A percentile compares a stretch with the other conserved stretches of the same genome.
Evolutionary conservation across 1,140 invertebrate genomes (phyloP).

Genomic region (Drosophila melanica): DNA sequence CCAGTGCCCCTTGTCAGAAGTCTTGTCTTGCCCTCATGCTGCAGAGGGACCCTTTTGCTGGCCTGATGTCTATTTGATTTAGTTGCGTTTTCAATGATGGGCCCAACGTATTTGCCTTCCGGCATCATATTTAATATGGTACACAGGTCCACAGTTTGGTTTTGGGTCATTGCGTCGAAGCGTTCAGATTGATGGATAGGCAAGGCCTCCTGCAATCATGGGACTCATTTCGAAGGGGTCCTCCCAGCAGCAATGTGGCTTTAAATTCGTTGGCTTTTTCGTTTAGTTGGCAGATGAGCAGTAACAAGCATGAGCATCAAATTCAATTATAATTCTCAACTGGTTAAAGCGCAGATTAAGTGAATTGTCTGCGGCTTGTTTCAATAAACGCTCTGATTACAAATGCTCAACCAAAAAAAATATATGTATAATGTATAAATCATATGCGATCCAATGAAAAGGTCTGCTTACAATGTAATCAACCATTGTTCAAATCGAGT

Average conservation of each 20-base stretch:
- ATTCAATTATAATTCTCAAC: background rate
- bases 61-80: slow-evolving; percentile 13
- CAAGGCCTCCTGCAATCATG: slow-evolving; percentile 5
- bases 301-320: background rate
- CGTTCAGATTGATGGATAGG: slow-evolving; percentile 41
- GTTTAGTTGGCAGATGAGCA: background rate
- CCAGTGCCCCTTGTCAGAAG: too few species aligned
- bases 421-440: too few species aligned
- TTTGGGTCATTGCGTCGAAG: slow-evolving; percentile 19
- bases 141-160: slow-evolving; percentile 17
- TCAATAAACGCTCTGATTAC: too few species aligned
- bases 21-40: too few species aligned
- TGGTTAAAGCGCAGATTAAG: background rate
- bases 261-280: too few species aligned
- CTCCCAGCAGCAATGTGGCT: too few species aligned
- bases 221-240: slow-evolving; percentile 1
- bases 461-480: too few species aligned
- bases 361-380: background rate
- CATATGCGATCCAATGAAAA: too few species aligned
- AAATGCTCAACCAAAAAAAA: too few species aligned
- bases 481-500: too few species aligned
- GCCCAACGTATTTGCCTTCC: slow-evolving; percentile 18
- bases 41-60: too few species aligned
- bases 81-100: slow-evolving; percentile 10
- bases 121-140: slow-evolving; percentile 46